Percentiles rank a stretch among this genome's conserved stretches.
Evolutionary conservation across 1,140 invertebrate species (phyloP).

Genomic region (Drosophila punjabiensis): DNA sequence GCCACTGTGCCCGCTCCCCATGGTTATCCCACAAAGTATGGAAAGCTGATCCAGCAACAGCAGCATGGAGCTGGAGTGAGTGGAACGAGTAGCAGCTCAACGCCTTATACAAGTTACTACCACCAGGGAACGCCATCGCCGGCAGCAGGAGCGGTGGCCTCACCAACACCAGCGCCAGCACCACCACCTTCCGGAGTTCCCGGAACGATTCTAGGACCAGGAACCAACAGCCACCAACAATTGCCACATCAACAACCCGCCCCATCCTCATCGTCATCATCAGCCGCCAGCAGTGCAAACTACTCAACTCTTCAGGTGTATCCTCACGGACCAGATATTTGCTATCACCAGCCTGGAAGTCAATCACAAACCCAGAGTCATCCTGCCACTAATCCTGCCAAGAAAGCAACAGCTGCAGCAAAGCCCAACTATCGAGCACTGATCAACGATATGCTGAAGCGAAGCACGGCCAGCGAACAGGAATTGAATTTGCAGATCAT

Average conservation of each 20-base stretch:
- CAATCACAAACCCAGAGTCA: conserved; percentile 18
- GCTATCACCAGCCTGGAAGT: conserved; percentile 51
- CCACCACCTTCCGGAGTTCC: conserved; percentile 17
- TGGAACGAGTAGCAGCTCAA: conserved; percentile 8
- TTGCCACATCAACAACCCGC: conserved; percentile 15
- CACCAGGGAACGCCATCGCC: conserved; percentile 72
- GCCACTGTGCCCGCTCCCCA: conserved; percentile 49
- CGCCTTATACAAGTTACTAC: conserved; percentile 51
- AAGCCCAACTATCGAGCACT: conserved; percentile 80
- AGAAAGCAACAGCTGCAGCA: conserved; percentile 35
- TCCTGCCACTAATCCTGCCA: conserved; percentile 15
- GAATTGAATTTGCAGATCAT: conserved; percentile 82
- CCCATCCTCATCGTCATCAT: conserved; percentile 29
- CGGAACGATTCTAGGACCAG: conserved; percentile 14
- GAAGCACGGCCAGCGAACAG: conserved; percentile 76
- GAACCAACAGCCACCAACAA: conserved; percentile 3
- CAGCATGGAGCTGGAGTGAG: conserved; percentile 28
- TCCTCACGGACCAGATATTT: conserved; percentile 71
- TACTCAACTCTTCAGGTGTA: conserved; percentile 71
- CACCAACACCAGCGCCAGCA: conserved; percentile 60
- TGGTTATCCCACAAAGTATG: conserved; percentile 73
- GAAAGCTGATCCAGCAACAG: conserved; percentile 63
- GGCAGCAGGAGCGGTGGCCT: conserved; percentile 68
- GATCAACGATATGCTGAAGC: conserved; percentile 73
- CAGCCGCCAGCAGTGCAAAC: conserved; percentile 37